A percentile compares a stretch with the other conserved stretches of the same genome.
phyloP scores from a whole-genome alignment of 2,888 invertebrate species.

The Busseola fusca region DNA sequence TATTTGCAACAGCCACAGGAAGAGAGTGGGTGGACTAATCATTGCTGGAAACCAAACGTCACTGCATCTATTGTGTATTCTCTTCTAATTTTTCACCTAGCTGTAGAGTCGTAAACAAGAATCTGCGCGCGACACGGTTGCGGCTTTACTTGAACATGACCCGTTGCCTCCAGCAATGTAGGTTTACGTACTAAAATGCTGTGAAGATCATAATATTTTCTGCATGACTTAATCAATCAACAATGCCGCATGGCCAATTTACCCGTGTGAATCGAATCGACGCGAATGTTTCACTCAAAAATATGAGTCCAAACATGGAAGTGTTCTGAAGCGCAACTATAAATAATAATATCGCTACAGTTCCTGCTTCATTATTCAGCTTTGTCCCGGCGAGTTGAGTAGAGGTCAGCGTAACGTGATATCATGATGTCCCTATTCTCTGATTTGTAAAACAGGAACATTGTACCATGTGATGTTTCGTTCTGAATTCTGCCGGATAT shows the following conservation, averaged over 20 bases:
- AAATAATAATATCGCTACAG: conserved; percentile 37
- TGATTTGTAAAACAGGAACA: conserved; percentile 43
- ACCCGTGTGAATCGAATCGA: conserved; percentile 22
- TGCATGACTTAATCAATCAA: conserved; percentile 28
- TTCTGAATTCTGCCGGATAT: conserved; percentile 27
- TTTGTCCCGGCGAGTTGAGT: conserved; percentile 38
- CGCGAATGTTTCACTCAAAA: conserved; percentile 39
- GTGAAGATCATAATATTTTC: conserved; percentile 7
- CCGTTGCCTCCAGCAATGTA: conserved; percentile 8
- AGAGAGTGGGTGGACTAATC: conserved; percentile 9
- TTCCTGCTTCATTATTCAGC: conserved; percentile 48
- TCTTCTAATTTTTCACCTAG: conserved; percentile 8
- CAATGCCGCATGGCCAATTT: conserved; percentile 37
- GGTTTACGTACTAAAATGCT: conserved; percentile 15
- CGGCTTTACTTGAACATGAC: conserved; percentile 44
- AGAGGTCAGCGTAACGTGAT: conserved; percentile 54
- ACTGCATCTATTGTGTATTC: not conserved
- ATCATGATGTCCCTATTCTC: conserved; percentile 41
- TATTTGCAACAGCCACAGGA: not conserved
- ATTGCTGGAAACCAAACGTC: not conserved
- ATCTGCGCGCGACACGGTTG: conserved; percentile 34
- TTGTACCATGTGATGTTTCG: conserved; percentile 19
- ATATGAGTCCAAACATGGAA: conserved; percentile 34
- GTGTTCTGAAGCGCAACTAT: conserved; percentile 22
- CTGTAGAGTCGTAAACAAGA: conserved; percentile 16